Evolutionary conservation across 2,888 invertebrate genomes (phyloP).

Genomic region (Zele albiditarsus): DNA sequence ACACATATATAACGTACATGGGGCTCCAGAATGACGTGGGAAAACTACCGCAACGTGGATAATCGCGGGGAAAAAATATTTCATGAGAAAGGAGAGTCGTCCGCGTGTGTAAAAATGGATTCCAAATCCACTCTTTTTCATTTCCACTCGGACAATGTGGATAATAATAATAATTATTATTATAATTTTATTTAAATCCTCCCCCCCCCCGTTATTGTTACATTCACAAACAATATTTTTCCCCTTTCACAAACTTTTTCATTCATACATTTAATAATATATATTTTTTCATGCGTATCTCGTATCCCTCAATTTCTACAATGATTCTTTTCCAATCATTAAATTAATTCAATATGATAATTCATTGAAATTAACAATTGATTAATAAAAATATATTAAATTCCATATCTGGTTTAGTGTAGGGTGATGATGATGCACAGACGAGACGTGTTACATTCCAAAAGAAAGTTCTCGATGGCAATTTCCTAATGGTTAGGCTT

Average conservation of each 20-base stretch:
- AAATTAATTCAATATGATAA: background rate
- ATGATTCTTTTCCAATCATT: background rate
- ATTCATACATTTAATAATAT: background rate
- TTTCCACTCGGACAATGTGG: background rate
- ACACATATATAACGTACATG: background rate
- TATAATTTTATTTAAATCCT: background rate
- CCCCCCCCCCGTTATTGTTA: background rate
- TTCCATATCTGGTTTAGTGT: conserved; percentile 6
- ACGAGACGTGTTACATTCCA: conserved; percentile 61
- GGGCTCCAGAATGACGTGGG: conserved; percentile 25
- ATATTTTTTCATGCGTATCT: no score
- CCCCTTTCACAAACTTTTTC: background rate
- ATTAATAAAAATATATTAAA: conserved; percentile 5
- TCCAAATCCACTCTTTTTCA: background rate
- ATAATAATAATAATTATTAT: background rate
- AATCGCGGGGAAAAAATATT: conserved; percentile 5
- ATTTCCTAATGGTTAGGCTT: conserved; percentile 70
- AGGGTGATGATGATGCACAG: conserved; percentile 58
- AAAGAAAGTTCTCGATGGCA: conserved; percentile 73
- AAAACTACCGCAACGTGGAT: conserved; percentile 26
- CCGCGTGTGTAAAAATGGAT: background rate
- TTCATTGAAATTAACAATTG: background rate
- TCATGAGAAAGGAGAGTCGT: background rate
- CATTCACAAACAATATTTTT: background rate
- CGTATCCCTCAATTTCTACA: no score